Percentiles rank a stretch among this genome's conserved stretches.
phyloP scores from a whole-genome alignment of 2,888 invertebrate genomes.

The Anthrax anthrax region DNA sequence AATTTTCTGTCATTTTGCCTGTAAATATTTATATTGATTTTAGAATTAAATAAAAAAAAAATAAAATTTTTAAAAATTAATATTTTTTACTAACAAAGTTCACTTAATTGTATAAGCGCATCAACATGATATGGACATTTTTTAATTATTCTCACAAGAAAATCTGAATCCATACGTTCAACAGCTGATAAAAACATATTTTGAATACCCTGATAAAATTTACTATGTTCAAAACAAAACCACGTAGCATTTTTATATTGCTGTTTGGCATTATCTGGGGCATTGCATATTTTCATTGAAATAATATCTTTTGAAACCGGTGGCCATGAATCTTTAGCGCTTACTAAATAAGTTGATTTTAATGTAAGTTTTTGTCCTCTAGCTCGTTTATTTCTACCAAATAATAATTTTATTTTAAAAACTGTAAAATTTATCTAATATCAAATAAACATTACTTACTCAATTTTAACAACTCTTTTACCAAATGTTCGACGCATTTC shows the following conservation, averaged over 20 bases:
- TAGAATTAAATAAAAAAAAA: too few species aligned
- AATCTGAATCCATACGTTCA: constrained; percentile 63
- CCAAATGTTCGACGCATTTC: constrained; percentile 73
- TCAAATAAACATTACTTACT: constrained; percentile 24
- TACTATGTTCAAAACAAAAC: constrained; percentile 62
- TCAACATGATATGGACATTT: constrained; percentile 69
- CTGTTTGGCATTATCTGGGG: constrained; percentile 16
- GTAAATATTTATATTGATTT: constrained; percentile 1
- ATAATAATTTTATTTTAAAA: constrained; percentile 1
- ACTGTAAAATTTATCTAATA: background rate
- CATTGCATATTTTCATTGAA: constrained; percentile 46
- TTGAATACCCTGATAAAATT: constrained; percentile 59
- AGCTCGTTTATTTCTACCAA: constrained; percentile 42
- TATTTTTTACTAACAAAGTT: constrained; percentile 44
- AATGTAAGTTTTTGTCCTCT: constrained; percentile 40
- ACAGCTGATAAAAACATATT: constrained; percentile 61
- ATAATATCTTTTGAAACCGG: constrained; percentile 54
- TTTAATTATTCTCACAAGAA: constrained; percentile 58
- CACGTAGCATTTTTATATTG: constrained; percentile 28
- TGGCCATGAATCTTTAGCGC: constrained; percentile 58
- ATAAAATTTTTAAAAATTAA: background rate
- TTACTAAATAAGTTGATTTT: constrained; percentile 51
- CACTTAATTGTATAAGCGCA: constrained; percentile 63
- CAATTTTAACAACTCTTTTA: constrained; percentile 57
- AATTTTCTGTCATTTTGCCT: constrained; percentile 54